A percentile compares a stretch with the other conserved stretches of the same genome.
Conservation (phyloP, 2,888 invertebrate genomes). For the Caenorhabditis wallacei region DNA sequence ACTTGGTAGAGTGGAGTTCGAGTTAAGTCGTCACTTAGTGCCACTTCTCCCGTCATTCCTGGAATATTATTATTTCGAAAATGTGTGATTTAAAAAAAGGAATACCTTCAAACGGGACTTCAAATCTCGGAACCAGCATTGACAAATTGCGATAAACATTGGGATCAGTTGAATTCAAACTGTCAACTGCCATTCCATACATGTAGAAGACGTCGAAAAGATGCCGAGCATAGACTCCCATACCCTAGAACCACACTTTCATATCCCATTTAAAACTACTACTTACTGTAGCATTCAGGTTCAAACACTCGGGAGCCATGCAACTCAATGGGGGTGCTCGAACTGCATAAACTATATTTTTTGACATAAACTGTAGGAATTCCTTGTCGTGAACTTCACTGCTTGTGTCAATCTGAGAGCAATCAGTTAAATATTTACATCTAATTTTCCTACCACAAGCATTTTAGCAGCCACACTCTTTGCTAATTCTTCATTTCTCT, state of each 20-base stretch:
- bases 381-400: constrained; percentile 38
- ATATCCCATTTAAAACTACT: neutral
- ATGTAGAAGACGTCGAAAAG: constrained; percentile 76
- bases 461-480: constrained; percentile 30
- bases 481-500: constrained; percentile 32
- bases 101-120: constrained; percentile 23
- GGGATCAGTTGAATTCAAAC: constrained; percentile 44
- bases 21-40: constrained; percentile 46
- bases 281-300: constrained; percentile 6
- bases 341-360: constrained; percentile 44
- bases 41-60: constrained; percentile 68
- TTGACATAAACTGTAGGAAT: constrained; percentile 46
- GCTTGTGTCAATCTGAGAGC: constrained; percentile 51
- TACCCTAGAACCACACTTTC: constrained; percentile 6
- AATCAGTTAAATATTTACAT: neutral
- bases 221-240: constrained; percentile 68
- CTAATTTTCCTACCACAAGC: constrained; percentile 43
- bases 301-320: constrained; percentile 33
- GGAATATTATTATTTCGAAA: neutral
- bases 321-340: constrained; percentile 52
- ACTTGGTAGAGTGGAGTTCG: constrained; percentile 64
- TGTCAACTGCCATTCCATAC: constrained; percentile 65
- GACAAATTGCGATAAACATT: constrained; percentile 29
- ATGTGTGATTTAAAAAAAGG: neutral
- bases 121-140: constrained; percentile 12